Percentiles rank a stretch among this genome's conserved stretches.
Evolutionary conservation across 2,113 vertebrate species (phyloP).

Genomic region (Colinus virginianus): DNA sequence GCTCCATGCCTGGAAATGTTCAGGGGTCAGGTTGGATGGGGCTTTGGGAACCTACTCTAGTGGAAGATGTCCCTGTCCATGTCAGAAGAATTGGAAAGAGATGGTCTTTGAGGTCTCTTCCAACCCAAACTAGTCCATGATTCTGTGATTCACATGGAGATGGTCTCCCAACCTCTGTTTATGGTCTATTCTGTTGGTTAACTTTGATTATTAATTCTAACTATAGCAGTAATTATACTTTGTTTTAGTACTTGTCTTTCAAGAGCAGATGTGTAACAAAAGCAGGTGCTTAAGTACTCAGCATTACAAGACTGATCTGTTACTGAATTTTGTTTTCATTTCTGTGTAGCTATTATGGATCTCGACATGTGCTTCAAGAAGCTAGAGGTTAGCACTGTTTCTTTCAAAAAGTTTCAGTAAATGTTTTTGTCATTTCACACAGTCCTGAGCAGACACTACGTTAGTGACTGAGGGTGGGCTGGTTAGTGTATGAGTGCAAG

Average conservation of each 20-base stretch:
- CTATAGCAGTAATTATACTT: background rate
- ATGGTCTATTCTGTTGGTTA: background rate
- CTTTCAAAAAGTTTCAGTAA: conserved; percentile 31
- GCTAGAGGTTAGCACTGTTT: conserved; percentile 36
- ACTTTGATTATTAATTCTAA: conserved; percentile 34
- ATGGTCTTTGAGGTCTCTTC: background rate
- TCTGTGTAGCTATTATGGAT: conserved; percentile 26
- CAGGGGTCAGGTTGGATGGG: background rate
- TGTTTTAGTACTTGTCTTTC: background rate
- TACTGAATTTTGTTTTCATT: conserved; percentile 18
- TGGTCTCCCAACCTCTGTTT: background rate
- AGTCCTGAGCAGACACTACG: conserved; percentile 41
- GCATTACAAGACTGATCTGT: background rate
- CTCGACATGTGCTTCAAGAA: background rate
- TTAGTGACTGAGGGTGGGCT: conserved; percentile 10
- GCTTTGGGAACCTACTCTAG: background rate
- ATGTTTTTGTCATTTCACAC: conserved; percentile 29
- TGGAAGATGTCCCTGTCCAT: background rate
- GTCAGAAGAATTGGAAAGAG: background rate
- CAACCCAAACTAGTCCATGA: background rate
- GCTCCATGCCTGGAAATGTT: background rate
- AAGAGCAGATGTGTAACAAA: background rate
- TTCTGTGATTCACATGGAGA: background rate
- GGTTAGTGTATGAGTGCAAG: background rate
- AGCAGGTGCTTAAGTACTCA: background rate